These are phyloP conservation scores for Oreochromis tanganicae DNA, from an alignment of 2,113 vertebrate species.

Conservation along the genomic window DNA sequence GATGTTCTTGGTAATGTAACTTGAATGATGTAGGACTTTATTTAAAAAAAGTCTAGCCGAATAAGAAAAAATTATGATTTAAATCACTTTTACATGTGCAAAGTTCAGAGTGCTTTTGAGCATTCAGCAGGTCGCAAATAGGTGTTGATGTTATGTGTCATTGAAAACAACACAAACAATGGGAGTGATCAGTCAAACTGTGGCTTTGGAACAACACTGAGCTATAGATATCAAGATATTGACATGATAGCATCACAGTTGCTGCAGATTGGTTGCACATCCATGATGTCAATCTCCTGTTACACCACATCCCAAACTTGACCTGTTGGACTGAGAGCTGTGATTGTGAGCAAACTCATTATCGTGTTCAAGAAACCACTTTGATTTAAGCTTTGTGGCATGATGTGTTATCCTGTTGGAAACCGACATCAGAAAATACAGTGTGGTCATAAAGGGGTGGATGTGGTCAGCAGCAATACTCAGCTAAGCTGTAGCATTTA, in stretches of 20 bases:
- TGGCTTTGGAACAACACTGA: neutral
- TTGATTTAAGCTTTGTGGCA: neutral
- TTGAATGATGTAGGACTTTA: neutral
- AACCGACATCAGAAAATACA: neutral
- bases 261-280: neutral
- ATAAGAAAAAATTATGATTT: neutral
- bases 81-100: neutral
- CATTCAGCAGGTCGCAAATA: neutral
- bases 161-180: neutral
- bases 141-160: neutral
- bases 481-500: neutral
- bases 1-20: neutral
- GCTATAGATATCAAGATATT: neutral
- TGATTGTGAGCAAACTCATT: neutral
- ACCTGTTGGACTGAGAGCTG: neutral
- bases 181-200: neutral
- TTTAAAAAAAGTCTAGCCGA: neutral
- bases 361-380: neutral
- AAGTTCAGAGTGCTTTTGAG: neutral
- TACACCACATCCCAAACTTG: neutral
- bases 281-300: neutral
- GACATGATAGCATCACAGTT: neutral
- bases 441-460: neutral
- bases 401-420: neutral
- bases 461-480: neutral